Evolutionary conservation across 2,888 invertebrate genomes (phyloP).

Genomic region (Xylota segnis): DNA sequence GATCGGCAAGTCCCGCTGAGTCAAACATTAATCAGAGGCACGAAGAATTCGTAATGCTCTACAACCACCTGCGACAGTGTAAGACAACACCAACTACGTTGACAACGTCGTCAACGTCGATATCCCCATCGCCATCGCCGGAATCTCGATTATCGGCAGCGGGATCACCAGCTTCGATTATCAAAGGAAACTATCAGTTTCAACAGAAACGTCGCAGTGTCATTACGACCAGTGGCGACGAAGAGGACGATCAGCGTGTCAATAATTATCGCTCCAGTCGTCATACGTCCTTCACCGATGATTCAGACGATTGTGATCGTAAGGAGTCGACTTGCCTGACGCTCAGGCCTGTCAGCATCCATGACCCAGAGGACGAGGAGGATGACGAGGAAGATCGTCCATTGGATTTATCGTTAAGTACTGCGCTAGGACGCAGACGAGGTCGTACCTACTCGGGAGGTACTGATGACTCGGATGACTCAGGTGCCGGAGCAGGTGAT

Average conservation of each 20-base stretch:
- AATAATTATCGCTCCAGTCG: conserved; percentile 62
- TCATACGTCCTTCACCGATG: conserved; percentile 67
- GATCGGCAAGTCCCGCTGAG: conserved; percentile 54
- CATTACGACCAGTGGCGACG: conserved; percentile 78
- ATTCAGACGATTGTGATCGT: conserved; percentile 70
- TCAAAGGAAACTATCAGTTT: conserved; percentile 67
- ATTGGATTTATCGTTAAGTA: conserved; percentile 90
- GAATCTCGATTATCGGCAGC: conserved; percentile 63
- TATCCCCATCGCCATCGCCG: conserved; percentile 71
- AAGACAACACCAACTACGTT: conserved; percentile 73
- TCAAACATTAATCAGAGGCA: conserved; percentile 79
- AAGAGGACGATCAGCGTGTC: conserved; percentile 71
- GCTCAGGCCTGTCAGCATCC: conserved; percentile 52
- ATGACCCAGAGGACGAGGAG: conserved; percentile 78
- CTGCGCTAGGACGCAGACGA: conserved; percentile 80
- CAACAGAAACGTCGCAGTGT: conserved; percentile 78
- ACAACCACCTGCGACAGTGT: conserved; percentile 82
- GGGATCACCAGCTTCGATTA: conserved; percentile 70
- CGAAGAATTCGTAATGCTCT: conserved; percentile 82
- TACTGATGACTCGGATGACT: conserved; percentile 92
- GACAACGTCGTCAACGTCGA: conserved; percentile 55
- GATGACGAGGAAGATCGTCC: conserved; percentile 88
- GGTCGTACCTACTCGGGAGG: conserved; percentile 90
- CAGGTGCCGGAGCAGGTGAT: conserved; percentile 85
- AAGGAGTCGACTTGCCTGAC: conserved; percentile 60